These are phyloP conservation scores for Glossosoma conforme DNA, from an alignment of 1,140 invertebrate genomes.

Conservation along the genomic window DNA sequence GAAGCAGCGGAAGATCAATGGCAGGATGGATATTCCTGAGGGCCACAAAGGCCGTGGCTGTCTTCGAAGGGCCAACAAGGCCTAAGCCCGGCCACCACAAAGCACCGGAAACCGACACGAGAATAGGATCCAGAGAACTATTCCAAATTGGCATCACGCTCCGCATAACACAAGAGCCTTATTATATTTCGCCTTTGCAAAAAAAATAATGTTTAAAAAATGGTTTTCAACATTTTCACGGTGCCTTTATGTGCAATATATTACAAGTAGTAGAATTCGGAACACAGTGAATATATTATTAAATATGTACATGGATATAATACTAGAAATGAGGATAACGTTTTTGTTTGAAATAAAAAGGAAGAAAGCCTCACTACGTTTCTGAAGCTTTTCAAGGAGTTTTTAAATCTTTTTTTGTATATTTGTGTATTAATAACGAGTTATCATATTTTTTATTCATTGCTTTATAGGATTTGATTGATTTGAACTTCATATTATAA, in stretches of 20 bases:
- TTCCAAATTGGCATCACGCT: constrained; percentile 16
- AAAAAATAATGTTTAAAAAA: too few relatives aligned
- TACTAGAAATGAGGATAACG: not conserved
- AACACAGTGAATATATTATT: not conserved
- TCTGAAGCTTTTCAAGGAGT: too few relatives aligned
- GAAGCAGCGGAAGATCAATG: constrained; percentile 8
- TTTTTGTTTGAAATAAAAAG: too few relatives aligned
- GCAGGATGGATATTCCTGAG: constrained; percentile 1
- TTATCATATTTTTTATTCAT: too few relatives aligned
- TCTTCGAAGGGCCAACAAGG: constrained; percentile 6
- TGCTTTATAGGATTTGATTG: too few relatives aligned
- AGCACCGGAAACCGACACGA: constrained; percentile 15
- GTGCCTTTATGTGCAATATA: not conserved
- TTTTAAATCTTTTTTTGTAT: too few relatives aligned
- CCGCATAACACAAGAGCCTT: not conserved
- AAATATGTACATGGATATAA: not conserved
- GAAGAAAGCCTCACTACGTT: too few relatives aligned
- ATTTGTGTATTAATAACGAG: too few relatives aligned
- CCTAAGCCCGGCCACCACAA: constrained; percentile 14
- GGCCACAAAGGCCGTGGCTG: not conserved
- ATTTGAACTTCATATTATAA: too few relatives aligned
- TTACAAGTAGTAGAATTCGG: not conserved
- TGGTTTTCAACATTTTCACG: too few relatives aligned
- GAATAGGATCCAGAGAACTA: constrained; percentile 6
- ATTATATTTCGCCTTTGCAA: too few relatives aligned